A percentile compares a stretch with the other conserved stretches of the same genome.
These are phyloP conservation scores for Physella acuta DNA, from an alignment of 1,140 invertebrate genomes.

Conservation along the genomic window DNA sequence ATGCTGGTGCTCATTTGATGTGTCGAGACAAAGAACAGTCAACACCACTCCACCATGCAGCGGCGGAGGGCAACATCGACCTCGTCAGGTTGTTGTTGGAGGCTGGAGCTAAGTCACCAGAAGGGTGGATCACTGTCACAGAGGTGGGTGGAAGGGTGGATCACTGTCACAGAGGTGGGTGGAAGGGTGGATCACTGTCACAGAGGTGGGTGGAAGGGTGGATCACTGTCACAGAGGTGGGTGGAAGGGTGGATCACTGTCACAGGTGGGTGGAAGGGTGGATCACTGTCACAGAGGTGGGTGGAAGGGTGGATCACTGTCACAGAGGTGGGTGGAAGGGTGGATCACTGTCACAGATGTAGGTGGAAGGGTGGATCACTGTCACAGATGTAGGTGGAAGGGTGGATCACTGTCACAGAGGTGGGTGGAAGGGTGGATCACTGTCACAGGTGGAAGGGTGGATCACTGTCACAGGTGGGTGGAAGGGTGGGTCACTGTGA, in stretches of 20 bases:
- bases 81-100: constrained; percentile 55
- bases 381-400: background rate
- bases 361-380: constrained; percentile 52
- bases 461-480: background rate
- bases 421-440: no score
- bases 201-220: background rate
- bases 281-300: background rate
- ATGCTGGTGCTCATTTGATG: constrained; percentile 69
- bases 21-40: constrained; percentile 58
- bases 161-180: no score
- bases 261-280: background rate
- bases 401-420: no score
- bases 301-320: no score
- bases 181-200: no score
- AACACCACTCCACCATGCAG: constrained; percentile 60
- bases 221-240: no score
- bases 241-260: no score
- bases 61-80: constrained; percentile 55
- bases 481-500: background rate
- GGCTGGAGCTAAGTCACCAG: constrained; percentile 40
- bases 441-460: background rate
- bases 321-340: no score
- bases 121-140: constrained; percentile 47
- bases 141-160: no score
- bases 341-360: no score